These are phyloP conservation scores for Muscina levida DNA, from an alignment of 2,888 invertebrate genomes.

Conservation along the genomic window DNA sequence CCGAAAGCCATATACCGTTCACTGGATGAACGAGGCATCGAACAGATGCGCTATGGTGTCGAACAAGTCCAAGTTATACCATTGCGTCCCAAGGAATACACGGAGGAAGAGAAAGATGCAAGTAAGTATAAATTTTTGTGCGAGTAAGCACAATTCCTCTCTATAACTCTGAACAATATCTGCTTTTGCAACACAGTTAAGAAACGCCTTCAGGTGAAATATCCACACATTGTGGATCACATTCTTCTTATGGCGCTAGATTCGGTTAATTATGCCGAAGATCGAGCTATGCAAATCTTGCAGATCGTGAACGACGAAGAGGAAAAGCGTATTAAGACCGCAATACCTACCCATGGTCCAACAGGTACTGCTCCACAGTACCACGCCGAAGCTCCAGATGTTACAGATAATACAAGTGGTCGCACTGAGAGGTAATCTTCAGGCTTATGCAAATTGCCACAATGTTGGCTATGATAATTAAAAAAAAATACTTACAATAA, in stretches of 20 bases:
- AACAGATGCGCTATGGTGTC: slow-evolving; percentile 70
- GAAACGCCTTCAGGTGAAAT: slow-evolving; percentile 85
- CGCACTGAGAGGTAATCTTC: slow-evolving; percentile 57
- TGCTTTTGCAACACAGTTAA: slow-evolving; percentile 82
- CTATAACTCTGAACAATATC: neutral
- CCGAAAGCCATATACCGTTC: slow-evolving; percentile 81
- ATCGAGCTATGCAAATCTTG: slow-evolving; percentile 89
- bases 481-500: neutral
- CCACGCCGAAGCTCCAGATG: slow-evolving; percentile 31
- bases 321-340: slow-evolving; percentile 75
- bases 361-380: slow-evolving; percentile 9
- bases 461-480: neutral
- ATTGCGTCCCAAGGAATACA: slow-evolving; percentile 84
- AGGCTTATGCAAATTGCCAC: too few species aligned
- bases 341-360: slow-evolving; percentile 37
- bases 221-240: slow-evolving; percentile 88
- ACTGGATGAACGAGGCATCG: slow-evolving; percentile 68
- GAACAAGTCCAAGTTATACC: slow-evolving; percentile 73
- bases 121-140: slow-evolving; percentile 80
- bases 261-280: slow-evolving; percentile 92
- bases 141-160: neutral
- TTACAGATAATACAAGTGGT: neutral
- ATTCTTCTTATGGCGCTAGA: slow-evolving; percentile 92
- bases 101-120: slow-evolving; percentile 85
- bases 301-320: slow-evolving; percentile 85